These are phyloP conservation scores for Cyphomyrus plagiostoma DNA, from an alignment of 2,113 vertebrate species.

Conservation along the genomic window DNA sequence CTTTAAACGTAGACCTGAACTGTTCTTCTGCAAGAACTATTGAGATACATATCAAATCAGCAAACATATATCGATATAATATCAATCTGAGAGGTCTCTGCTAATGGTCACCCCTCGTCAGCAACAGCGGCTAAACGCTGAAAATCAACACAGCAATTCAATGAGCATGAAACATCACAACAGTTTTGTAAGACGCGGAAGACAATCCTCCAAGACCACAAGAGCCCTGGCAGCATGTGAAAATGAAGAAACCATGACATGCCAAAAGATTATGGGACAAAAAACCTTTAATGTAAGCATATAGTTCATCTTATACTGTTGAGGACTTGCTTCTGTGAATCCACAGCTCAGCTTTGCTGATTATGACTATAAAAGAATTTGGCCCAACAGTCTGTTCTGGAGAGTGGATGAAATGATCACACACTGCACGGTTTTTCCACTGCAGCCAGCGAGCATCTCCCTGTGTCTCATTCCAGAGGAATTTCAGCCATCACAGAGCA, in stretches of 20 bases:
- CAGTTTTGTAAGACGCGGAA: not conserved
- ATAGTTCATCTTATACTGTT: not conserved
- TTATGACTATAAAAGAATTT: constrained; percentile 2
- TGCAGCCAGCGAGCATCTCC: not conserved
- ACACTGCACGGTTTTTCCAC: not conserved
- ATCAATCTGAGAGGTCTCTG: not conserved
- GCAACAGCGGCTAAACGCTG: not conserved
- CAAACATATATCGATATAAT: not conserved
- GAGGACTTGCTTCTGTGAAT: not conserved
- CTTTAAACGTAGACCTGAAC: not conserved
- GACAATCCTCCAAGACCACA: not conserved
- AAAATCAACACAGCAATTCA: not conserved
- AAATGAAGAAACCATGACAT: not conserved
- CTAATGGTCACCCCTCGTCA: not conserved
- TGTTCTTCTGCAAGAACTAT: not conserved
- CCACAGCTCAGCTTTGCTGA: not conserved
- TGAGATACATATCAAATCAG: not conserved
- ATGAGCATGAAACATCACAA: not conserved
- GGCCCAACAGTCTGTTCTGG: not conserved
- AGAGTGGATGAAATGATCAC: constrained; percentile 1
- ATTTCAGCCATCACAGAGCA: not conserved
- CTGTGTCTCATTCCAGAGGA: not conserved
- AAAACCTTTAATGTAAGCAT: not conserved
- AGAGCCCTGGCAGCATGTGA: not conserved
- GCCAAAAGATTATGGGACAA: not conserved